phyloP scores from a whole-genome alignment of 2,113 vertebrate species.

The Vidua macroura region DNA sequence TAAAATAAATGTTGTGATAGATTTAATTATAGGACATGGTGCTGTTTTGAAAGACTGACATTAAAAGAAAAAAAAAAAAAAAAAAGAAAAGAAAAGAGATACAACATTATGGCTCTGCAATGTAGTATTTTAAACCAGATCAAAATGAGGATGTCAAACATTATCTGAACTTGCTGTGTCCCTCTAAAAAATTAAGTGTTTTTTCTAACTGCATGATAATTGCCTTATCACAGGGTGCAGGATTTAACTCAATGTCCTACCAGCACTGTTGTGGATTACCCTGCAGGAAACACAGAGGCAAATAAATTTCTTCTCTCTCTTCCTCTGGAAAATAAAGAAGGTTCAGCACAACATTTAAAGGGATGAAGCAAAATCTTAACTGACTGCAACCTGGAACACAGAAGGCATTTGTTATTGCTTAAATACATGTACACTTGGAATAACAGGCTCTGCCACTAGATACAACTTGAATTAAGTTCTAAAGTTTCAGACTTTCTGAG shows the following conservation, averaged over 20 bases:
- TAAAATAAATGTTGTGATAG: not conserved
- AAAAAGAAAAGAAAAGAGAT: accelerated
- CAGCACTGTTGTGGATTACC: not conserved
- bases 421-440: not conserved
- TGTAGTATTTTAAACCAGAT: not conserved
- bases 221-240: not conserved
- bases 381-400: not conserved
- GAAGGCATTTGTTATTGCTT: not conserved
- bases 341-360: not conserved
- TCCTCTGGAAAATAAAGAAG: not conserved
- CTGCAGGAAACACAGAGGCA: not conserved
- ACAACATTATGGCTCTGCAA: not conserved
- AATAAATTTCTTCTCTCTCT: not conserved
- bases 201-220: not conserved
- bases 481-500: not conserved
- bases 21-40: not conserved
- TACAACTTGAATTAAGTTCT: not conserved
- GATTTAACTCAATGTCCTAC: not conserved
- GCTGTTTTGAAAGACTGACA: not conserved
- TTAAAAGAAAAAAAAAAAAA: not conserved
- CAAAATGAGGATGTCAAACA: not conserved
- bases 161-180: not conserved
- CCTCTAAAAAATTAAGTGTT: not conserved
- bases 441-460: not conserved
- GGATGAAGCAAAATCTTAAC: not conserved